Evolutionary conservation across 2,888 invertebrate genomes (phyloP), one percentile per base, ranked within the genome.

Genomic region (Leptodirus hochenwartii): DNA sequence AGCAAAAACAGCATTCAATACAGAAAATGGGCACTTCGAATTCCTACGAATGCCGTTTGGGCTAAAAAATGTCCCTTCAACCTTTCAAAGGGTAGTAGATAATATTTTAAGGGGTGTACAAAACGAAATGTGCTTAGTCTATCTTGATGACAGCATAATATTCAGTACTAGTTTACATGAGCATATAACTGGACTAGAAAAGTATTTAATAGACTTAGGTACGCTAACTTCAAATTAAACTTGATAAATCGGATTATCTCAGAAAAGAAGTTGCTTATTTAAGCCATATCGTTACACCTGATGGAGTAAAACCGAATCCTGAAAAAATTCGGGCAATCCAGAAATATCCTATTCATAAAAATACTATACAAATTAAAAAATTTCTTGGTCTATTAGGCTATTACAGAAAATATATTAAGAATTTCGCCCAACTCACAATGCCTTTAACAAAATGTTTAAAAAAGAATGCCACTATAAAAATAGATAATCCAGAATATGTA

Each of bases 1-100:
- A 11, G 23, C 30, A 29, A 50, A 48, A 38, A 50, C 49, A 1
- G 45, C 47, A 2, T 46, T 47, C 31, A 38, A 33, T 2, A 34
- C 36, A 5, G 41, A 43, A 25, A 35, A 41, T 17, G 42, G 45
- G 4, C 45, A 46, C 29, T 39, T 41, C 15, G 42, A 46, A 34
- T 47, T 35, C 26, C 23, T 30, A 3, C 22, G 43, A 17, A 43
- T 48, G 43, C 42, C 41, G 1, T 43, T 46, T 30, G 45, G 43
- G 2, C 25, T 47, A 23, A 44, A 42, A 30, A 43, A 42, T 20
- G 42, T 43, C 3, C 44, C 43, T 2, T 25, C 32, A 10, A 45
- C 42, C 2, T 42, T 44, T 25, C 43, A 41, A 26, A 24, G 41
- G n/a, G 32, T 41, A 1, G 45, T 42, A 43, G 38, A 41, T 22